Evolutionary conservation across 2,888 invertebrate species (phyloP).

Genomic region (Drosophila ustulata): DNA sequence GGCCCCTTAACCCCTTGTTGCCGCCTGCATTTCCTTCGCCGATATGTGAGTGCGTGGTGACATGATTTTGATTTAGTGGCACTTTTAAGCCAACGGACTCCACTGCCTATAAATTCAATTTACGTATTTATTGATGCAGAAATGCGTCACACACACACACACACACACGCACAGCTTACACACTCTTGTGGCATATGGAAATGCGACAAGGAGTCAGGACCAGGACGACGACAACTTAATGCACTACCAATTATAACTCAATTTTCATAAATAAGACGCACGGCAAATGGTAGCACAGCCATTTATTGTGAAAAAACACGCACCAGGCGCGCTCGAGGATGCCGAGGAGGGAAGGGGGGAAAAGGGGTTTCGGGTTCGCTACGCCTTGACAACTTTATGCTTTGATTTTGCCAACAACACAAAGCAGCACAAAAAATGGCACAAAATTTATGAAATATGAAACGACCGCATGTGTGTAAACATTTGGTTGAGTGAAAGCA

Average conservation of each 20-base stretch:
- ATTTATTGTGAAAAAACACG: conserved; percentile 55
- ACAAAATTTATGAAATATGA: conserved; percentile 73
- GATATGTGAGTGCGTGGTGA: conserved; percentile 42
- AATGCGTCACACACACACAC: conserved; percentile 67
- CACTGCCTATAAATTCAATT: conserved; percentile 79
- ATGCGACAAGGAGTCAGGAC: conserved; percentile 16
- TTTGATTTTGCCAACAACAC: conserved; percentile 64
- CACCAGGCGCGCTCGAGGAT: conserved; percentile 23
- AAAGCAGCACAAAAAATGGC: conserved; percentile 15
- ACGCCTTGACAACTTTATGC: conserved; percentile 79
- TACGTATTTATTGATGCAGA: conserved; percentile 79
- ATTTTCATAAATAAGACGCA: conserved; percentile 83
- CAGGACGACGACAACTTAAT: conserved; percentile 68
- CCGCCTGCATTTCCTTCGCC: conserved; percentile 56
- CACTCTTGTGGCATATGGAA: not conserved
- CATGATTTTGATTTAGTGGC: conserved; percentile 70
- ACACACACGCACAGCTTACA: conserved; percentile 3
- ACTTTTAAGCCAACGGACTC: conserved; percentile 33
- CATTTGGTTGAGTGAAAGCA: conserved; percentile 56
- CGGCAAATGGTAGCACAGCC: conserved; percentile 28
- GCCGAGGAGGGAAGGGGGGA: not conserved
- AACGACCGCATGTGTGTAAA: conserved; percentile 80
- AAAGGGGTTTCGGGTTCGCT: conserved; percentile 63
- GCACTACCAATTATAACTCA: conserved; percentile 83
- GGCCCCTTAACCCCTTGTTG: conserved; percentile 70